These are phyloP conservation scores for Eudasyphora cyanicolor DNA, from an alignment of 2,888 invertebrate species.

Conservation along the genomic window DNA sequence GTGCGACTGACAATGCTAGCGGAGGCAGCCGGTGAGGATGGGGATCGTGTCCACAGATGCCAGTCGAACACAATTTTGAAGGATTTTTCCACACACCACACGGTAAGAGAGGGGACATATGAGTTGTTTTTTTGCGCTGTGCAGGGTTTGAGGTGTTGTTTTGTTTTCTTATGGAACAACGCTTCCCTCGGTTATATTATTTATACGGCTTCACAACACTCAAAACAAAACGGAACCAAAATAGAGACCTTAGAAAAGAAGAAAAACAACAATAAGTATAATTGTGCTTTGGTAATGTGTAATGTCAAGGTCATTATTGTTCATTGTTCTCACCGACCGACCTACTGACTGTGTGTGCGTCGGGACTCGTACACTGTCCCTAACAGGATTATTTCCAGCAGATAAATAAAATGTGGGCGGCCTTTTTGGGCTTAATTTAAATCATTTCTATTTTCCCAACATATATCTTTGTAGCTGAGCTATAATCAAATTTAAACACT, in stretches of 20 bases:
- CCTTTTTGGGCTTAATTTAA: background rate
- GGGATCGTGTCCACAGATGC: conserved; percentile 64
- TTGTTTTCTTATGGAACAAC: background rate
- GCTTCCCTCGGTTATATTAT: background rate
- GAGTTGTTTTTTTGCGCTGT: conserved; percentile 11
- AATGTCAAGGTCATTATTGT: conserved; percentile 10
- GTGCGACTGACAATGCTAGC: conserved; percentile 17
- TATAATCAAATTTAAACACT: background rate
- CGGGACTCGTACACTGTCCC: background rate
- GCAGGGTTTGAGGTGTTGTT: background rate
- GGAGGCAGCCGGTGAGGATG: conserved; percentile 57
- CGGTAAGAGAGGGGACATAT: conserved; percentile 47
- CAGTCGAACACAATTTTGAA: conserved; percentile 67
- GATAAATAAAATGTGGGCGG: background rate
- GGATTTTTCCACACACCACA: conserved; percentile 36
- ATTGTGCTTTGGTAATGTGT: background rate
- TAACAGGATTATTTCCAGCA: background rate
- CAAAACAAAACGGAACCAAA: background rate
- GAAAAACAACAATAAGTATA: background rate
- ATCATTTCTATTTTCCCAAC: background rate
- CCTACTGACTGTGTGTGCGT: too few species aligned
- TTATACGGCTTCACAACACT: background rate
- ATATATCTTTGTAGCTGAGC: background rate
- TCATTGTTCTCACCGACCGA: too few species aligned
- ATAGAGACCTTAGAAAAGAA: background rate